Base-by-base conservation (phyloP, 2,888 invertebrate species). In the Marronus borbonicus region DNA sequence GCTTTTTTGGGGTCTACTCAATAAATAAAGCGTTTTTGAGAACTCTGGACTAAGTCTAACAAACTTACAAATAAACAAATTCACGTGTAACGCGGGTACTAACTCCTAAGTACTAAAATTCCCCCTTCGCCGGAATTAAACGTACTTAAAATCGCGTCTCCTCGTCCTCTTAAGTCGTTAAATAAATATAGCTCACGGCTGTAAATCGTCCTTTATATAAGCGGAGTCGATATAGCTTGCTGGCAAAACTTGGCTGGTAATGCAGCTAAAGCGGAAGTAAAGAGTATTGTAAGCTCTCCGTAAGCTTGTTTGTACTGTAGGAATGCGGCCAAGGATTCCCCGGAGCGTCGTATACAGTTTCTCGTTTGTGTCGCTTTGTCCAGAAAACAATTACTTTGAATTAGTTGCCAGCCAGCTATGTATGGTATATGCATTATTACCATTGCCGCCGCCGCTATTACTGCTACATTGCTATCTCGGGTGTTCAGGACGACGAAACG, bases 311-410 rank as follows among this genome's bases (percentile, higher is more conserved):
- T 72, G 72, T 58, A 58, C 58, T 58, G 39, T 58, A 72, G 39
- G 72, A 55, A 72, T 58, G 60, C 58, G 72, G 58, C 20, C 72
- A 58, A 58, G 36, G 36, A 72, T 55, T 58, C 72, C 39, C 72
- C 20, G n/a, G 20, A 12, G 72, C 17, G 72, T 72, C n/a, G 31
- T 36, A 52, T 58, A 72, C 17, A 72, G 58, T 72, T 55, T 10
- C 58, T 39, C 72, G 72, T 58, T 58, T 72, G 39, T 60, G 36
- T 72, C 24, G 72, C 58, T 60, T 72, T 58, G 55, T 58, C 31
- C 72, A 39, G 55, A 36, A 55, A 58, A 58, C 72, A 72, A 58
- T 72, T 72, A 72, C 72, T 72, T 72, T 72, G 72, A 72, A 72
- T 72, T 55, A 72, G 58, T 60, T 58, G 24, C 17, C 3, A 31